Evolutionary conservation across 2,113 vertebrate genomes (phyloP), one percentile per base, ranked within the genome.

Genomic region (Saguinus midas): DNA sequence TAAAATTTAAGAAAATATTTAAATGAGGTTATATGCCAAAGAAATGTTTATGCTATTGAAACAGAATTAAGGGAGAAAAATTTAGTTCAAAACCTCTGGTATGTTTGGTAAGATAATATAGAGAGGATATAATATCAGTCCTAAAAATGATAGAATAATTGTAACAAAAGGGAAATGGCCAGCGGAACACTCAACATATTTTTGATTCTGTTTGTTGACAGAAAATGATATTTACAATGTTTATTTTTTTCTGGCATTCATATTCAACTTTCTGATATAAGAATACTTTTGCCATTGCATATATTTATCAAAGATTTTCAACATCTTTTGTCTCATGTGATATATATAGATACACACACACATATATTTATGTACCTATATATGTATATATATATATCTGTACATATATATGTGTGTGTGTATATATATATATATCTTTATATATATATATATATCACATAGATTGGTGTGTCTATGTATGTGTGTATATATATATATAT

Each of bases 311-410:
- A n/a, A 35, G 14, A 37, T 25, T 40, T 58, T 70, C 23, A 43
- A n/a, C 12, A 43, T 37, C 29, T 21, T 85, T 83, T 43, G 29
- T 48, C 48, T 1, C 55, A 52, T 35, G 25, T 70, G 27, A 12
- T 17, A 37, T 18, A 40, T 14, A 52, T 14, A 52, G 5, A 17
- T 14, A 52, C 1, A 17, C 3, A 50, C 11, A 50, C 11, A 50
- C 3, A 50, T 12, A 48, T 2, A 48, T 2, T 2, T 2, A 12
- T 10, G 6, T 27, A 32, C 13, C 35, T 40, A 52, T 32, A 61
- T 2, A 12, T 48, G 45, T 2, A 13, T 3, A 16, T 13, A 52
- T 4, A 1, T 14, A 50, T 11, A 48, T 45, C 1, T 45, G 45
- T 45, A 45, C 45, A 45, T 45, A 45, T 11, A 50, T 9, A 48